These are phyloP conservation scores for Zaprionus tsacasi DNA, from an alignment of 1,140 invertebrate species.

Conservation along the genomic window DNA sequence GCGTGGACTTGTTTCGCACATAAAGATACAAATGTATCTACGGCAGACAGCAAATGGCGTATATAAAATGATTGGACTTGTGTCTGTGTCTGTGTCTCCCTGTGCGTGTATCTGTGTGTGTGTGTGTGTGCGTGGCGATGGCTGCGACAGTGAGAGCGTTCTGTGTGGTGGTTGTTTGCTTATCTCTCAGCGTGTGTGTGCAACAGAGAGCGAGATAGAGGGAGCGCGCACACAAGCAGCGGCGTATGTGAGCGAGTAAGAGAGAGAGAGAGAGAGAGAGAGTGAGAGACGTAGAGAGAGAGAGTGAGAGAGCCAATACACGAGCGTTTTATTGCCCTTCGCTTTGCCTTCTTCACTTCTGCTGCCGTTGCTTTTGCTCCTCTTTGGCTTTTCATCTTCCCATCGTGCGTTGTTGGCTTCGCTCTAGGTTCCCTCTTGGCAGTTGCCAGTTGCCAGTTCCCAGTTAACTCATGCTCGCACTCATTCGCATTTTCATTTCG, in stretches of 20 bases:
- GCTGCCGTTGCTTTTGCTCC: conserved; percentile 43
- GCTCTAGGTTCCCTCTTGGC: not conserved
- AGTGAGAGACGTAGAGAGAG: conserved; percentile 39
- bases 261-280: not conserved
- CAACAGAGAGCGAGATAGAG: conserved; percentile 7
- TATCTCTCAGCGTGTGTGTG: conserved; percentile 17
- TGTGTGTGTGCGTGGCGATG: conserved; percentile 27
- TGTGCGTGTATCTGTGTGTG: conserved; percentile 41
- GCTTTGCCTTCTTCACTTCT: conserved; percentile 45
- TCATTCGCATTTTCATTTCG: conserved; percentile 37
- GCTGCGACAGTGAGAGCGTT: conserved; percentile 30
- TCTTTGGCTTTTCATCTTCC: conserved; percentile 79
- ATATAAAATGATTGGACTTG: conserved; percentile 82
- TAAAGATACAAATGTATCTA: conserved; percentile 82
- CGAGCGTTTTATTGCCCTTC: conserved; percentile 66
- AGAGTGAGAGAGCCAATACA: conserved; percentile 40
- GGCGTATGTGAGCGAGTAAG: not conserved
- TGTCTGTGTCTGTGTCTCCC: conserved; percentile 61
- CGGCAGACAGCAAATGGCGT: conserved; percentile 81
- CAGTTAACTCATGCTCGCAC: conserved; percentile 20
- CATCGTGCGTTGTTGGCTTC: conserved; percentile 32
- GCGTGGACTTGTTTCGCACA: conserved; percentile 76
- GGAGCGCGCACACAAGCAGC: not conserved
- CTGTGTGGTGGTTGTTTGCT: conserved; percentile 67
- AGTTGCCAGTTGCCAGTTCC: conserved; percentile 44